These are phyloP conservation scores for Lucilia sericata DNA, from an alignment of 1,140 invertebrate species.

Conservation along the genomic window DNA sequence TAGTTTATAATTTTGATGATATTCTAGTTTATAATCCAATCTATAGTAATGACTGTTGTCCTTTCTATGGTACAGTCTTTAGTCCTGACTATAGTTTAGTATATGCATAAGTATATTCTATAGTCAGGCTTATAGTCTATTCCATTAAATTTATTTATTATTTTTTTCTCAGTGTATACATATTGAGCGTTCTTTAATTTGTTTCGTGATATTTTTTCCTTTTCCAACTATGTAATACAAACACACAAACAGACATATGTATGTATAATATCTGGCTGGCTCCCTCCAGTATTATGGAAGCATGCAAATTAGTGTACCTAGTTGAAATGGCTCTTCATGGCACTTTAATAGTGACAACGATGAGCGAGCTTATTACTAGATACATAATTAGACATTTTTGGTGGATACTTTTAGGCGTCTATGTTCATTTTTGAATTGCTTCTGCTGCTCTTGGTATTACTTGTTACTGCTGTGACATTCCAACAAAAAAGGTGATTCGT, in stretches of 20 bases:
- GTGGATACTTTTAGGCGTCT: background rate
- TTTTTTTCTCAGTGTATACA: background rate
- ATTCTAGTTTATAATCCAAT: too few relatives aligned
- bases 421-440: background rate
- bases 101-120: too few relatives aligned
- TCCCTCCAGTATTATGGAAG: background rate
- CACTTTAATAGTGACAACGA: background rate
- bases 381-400: conserved; percentile 5
- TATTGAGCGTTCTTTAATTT: background rate
- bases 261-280: background rate
- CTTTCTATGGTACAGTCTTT: too few relatives aligned
- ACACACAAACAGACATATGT: background rate
- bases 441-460: background rate
- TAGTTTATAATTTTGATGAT: too few relatives aligned
- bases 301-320: background rate
- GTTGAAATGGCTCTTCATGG: background rate
- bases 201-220: background rate
- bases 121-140: too few relatives aligned
- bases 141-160: too few relatives aligned
- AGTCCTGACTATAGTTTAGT: too few relatives aligned
- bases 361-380: background rate
- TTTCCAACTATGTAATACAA: too few relatives aligned
- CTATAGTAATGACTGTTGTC: too few relatives aligned
- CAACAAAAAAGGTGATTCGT: background rate
- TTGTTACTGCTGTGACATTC: background rate